Conservation (phyloP, 2,113 vertebrate species). For the Dinomys branickii region DNA sequence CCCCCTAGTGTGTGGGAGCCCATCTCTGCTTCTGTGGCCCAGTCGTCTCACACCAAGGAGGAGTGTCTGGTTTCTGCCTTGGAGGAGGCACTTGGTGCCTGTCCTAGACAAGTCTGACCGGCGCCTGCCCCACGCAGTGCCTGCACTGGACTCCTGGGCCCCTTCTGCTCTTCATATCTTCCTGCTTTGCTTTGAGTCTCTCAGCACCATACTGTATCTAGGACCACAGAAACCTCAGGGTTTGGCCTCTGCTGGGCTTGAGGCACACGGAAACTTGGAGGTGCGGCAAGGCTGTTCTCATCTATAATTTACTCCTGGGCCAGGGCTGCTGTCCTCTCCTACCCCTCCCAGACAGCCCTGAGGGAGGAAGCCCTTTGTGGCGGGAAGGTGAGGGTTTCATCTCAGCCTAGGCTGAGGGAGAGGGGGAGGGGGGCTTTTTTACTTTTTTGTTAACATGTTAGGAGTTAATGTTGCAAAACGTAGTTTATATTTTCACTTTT, state of each 20-base stretch:
- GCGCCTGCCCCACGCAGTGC: not conserved
- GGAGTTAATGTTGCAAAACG: conserved; percentile 84
- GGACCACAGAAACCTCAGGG: conserved; percentile 74
- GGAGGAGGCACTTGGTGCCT: conserved; percentile 3
- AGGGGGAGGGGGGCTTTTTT: not conserved
- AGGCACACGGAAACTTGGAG: conserved; percentile 18
- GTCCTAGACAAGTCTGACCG: conserved; percentile 1
- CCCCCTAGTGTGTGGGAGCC: not conserved
- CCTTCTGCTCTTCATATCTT: not conserved
- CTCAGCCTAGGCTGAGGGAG: conserved; percentile 50
- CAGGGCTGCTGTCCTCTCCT: conserved; percentile 28
- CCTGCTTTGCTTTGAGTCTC: not conserved
- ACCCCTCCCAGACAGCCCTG: too few species aligned
- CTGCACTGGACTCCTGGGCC: not conserved
- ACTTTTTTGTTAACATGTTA: conserved; percentile 62
- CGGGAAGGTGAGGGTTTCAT: conserved; percentile 54
- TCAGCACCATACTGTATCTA: conserved; percentile 65
- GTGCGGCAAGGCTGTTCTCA: conserved; percentile 14
- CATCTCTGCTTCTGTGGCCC: not conserved
- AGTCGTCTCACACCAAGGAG: not conserved
- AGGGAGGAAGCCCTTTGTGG: too few species aligned
- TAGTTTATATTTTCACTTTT: conserved; percentile 90
- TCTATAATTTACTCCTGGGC: conserved; percentile 9
- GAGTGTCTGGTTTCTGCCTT: conserved; percentile 6
- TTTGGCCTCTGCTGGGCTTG: conserved; percentile 58